These are phyloP conservation scores for Montipora foliosa DNA, from an alignment of 64 coral and sea anemone species.

Conservation along the genomic window DNA sequence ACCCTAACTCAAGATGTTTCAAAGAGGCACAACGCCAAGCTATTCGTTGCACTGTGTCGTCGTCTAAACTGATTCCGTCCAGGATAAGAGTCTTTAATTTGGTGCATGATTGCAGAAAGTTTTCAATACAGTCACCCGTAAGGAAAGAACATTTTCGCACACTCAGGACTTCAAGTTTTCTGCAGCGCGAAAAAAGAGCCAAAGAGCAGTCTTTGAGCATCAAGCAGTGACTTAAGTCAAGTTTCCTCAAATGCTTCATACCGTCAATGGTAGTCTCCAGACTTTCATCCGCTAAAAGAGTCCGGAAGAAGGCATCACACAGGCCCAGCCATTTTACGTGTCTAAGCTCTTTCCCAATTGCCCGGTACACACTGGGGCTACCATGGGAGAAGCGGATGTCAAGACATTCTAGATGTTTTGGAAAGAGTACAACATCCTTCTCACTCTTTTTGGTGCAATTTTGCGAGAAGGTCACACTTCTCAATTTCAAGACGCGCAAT, in stretches of 20 bases:
- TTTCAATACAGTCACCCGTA: constrained; percentile 36
- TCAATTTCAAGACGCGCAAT: constrained; percentile 59
- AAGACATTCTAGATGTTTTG: constrained; percentile 55
- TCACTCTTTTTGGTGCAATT: not conserved
- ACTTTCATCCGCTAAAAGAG: constrained; percentile 5
- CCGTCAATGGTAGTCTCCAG: constrained; percentile 12
- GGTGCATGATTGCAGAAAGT: constrained; percentile 49
- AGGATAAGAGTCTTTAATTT: constrained; percentile 63
- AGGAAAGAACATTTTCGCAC: constrained; percentile 73
- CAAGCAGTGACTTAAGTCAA: constrained; percentile 79
- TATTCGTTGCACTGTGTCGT: constrained; percentile 32
- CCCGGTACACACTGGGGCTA: constrained; percentile 24
- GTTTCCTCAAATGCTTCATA: constrained; percentile 56
- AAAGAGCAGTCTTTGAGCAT: constrained; percentile 57
- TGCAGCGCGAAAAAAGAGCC: constrained; percentile 34
- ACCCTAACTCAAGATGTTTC: constrained; percentile 77
- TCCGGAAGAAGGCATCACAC: constrained; percentile 67
- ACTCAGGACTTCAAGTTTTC: constrained; percentile 65
- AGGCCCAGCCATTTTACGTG: constrained; percentile 73
- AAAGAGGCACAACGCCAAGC: constrained; percentile 55
- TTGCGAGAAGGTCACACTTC: constrained; percentile 26
- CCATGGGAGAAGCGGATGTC: constrained; percentile 77
- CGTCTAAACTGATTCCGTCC: constrained; percentile 84
- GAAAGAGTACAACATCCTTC: constrained; percentile 46
- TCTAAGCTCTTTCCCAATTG: constrained; percentile 55